These are phyloP conservation scores for Geothlypis trichas DNA, from an alignment of 2,113 vertebrate species.

Conservation along the genomic window DNA sequence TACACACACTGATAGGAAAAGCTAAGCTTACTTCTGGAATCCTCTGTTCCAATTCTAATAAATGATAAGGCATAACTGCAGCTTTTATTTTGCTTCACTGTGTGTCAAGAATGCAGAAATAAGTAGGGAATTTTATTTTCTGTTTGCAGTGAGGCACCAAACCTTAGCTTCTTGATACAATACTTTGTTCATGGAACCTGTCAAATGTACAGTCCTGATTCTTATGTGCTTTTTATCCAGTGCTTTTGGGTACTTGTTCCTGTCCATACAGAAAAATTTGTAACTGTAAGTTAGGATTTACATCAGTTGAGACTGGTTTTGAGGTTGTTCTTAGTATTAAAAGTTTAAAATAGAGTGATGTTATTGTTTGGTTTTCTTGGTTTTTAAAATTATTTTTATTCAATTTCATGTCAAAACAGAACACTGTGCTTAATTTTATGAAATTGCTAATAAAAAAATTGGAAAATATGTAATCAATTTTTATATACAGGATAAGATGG, in stretches of 20 bases:
- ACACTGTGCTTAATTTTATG: background rate
- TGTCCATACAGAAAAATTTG: background rate
- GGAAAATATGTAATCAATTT: background rate
- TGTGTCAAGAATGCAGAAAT: background rate
- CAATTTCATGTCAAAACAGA: background rate
- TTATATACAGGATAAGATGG: background rate
- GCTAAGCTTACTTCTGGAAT: background rate
- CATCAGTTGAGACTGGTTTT: background rate
- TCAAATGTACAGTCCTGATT: background rate
- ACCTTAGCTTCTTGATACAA: background rate
- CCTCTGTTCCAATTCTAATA: slow-evolving; percentile 18
- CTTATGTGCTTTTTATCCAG: background rate
- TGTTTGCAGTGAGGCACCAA: background rate
- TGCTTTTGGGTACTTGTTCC: background rate
- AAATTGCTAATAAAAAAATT: background rate
- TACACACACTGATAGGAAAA: slow-evolving; percentile 45
- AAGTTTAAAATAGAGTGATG: background rate
- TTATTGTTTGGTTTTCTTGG: background rate
- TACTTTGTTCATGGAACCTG: background rate
- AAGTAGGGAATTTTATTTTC: background rate
- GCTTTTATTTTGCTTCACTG: slow-evolving; percentile 3
- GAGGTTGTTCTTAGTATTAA: background rate
- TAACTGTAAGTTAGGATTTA: background rate
- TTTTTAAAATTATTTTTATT: background rate
- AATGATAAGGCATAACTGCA: background rate